Evolutionary conservation across 2,113 vertebrate species (phyloP).

Genomic region (Garra rufa): DNA sequence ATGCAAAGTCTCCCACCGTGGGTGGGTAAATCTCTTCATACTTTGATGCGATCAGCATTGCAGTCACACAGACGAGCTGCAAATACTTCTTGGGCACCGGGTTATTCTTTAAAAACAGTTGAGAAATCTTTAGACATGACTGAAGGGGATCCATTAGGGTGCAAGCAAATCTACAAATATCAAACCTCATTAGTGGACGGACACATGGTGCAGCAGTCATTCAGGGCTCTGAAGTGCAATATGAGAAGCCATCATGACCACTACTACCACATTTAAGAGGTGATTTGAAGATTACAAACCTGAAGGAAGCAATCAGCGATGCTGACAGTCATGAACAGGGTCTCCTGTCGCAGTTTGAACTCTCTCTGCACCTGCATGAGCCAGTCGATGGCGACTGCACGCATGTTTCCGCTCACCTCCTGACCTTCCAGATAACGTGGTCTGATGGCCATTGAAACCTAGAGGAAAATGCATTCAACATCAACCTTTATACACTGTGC

Average conservation of each 20-base stretch:
- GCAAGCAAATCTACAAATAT: background rate
- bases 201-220: background rate
- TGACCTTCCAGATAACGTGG: background rate
- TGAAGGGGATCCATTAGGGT: background rate
- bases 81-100: background rate
- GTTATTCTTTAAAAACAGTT: background rate
- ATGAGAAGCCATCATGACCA: too few relatives aligned
- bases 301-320: background rate
- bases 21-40: slow-evolving; percentile 14
- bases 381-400: background rate
- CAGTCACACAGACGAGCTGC: slow-evolving; percentile 23
- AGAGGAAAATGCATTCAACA: background rate
- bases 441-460: background rate
- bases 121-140: background rate
- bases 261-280: too few relatives aligned
- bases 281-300: background rate
- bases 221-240: too few relatives aligned
- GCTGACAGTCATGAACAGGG: background rate
- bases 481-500: background rate
- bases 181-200: background rate
- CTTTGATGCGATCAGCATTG: slow-evolving; percentile 17
- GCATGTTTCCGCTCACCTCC: background rate
- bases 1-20: slow-evolving; percentile 11
- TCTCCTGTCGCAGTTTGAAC: background rate
- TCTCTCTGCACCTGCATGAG: background rate